phyloP scores from a whole-genome alignment of 2,888 invertebrate species.

The Drosophila multiciliata region DNA sequence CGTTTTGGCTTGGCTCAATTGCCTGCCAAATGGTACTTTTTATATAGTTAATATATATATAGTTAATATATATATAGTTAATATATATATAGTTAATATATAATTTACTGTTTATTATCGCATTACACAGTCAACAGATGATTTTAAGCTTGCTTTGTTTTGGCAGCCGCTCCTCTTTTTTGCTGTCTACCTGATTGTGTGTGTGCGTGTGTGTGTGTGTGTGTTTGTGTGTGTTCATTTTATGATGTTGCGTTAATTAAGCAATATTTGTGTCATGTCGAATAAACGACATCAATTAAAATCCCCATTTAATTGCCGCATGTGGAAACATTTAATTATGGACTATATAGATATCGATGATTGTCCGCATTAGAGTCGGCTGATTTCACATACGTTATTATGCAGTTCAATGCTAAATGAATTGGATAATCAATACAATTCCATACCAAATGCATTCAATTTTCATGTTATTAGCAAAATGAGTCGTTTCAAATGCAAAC shows the following conservation, averaged over 20 bases:
- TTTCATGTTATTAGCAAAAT: not conserved
- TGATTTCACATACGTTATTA: not conserved
- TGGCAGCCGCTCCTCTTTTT: not conserved
- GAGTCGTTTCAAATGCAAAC: not conserved
- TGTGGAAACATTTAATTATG: not conserved
- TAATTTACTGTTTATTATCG: constrained; percentile 25
- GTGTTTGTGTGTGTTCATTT: constrained; percentile 11
- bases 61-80: too few species aligned
- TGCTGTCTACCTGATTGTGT: not conserved
- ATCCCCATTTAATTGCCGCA: too few species aligned
- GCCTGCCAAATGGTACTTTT: not conserved
- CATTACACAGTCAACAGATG: constrained; percentile 22
- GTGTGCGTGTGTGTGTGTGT: constrained; percentile 2
- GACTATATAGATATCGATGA: not conserved
- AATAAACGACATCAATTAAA: constrained; percentile 29
- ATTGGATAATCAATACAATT: not conserved
- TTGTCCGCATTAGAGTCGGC: constrained; percentile 2
- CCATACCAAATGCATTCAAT: not conserved
- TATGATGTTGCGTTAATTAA: constrained; percentile 49
- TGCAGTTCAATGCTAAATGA: not conserved
- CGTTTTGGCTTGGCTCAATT: constrained; percentile 7
- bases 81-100: too few species aligned
- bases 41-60: too few species aligned
- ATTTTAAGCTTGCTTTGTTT: constrained; percentile 48
- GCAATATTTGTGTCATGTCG: constrained; percentile 41